Evolutionary conservation across 2,888 invertebrate species (phyloP).

Genomic region (Eremobia ochroleuca): DNA sequence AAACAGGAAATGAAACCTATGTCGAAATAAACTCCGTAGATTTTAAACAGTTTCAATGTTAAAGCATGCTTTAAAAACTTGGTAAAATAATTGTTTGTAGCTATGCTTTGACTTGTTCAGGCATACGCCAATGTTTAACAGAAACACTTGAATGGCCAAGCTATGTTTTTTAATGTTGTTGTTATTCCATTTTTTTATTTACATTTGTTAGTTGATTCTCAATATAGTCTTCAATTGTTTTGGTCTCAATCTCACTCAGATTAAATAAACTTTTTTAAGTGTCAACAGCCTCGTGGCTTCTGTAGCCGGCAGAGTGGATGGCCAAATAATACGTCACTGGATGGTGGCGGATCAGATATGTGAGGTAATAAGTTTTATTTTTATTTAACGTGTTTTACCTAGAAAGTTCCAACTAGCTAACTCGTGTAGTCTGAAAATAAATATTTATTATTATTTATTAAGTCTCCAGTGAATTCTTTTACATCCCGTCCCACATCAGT

Average conservation of each 20-base stretch:
- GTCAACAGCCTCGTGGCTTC: too few species aligned
- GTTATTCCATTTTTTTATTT: not conserved
- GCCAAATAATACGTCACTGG: too few species aligned
- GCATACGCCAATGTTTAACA: not conserved
- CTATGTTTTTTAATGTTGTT: not conserved
- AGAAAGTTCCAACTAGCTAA: too few species aligned
- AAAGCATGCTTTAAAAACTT: not conserved
- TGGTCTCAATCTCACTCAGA: not conserved
- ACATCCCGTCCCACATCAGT: constrained; percentile 59
- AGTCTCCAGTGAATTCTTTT: constrained; percentile 12
- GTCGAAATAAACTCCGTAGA: too few species aligned
- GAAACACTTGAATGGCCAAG: not conserved
- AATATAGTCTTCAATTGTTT: not conserved
- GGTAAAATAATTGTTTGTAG: not conserved
- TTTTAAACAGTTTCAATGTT: not conserved
- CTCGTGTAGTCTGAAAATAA: too few species aligned
- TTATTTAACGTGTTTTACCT: too few species aligned
- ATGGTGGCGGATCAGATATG: too few species aligned
- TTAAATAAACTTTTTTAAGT: not conserved
- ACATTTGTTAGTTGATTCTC: not conserved
- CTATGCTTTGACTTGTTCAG: not conserved
- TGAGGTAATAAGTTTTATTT: too few species aligned
- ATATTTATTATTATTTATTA: too few species aligned
- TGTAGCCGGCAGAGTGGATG: too few species aligned
- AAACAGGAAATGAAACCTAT: not conserved